A percentile compares a stretch with the other conserved stretches of the same genome.
Conservation (phyloP, 2,113 vertebrate species). For the Phyllostomus discolor region DNA sequence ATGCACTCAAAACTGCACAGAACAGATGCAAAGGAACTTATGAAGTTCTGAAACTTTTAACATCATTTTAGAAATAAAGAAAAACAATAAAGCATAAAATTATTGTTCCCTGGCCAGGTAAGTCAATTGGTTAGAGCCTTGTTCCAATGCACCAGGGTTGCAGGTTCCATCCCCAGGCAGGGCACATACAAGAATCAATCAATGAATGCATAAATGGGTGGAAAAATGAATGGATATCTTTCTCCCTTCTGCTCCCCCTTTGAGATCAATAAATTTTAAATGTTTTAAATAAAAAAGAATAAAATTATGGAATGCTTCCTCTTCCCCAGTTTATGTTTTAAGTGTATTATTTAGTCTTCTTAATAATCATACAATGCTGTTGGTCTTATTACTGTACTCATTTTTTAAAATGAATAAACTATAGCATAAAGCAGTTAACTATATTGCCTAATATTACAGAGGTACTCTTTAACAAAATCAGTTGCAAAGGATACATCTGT, state of each 20-base stretch:
- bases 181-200: too few species aligned
- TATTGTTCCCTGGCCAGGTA: neutral
- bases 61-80: neutral
- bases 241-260: too few species aligned
- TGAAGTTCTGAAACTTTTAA: conserved; percentile 21
- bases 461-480: neutral
- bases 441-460: neutral
- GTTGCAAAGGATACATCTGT: neutral
- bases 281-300: too few species aligned
- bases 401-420: neutral
- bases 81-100: conserved; percentile 23
- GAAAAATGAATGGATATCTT: too few species aligned
- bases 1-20: neutral
- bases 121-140: too few species aligned
- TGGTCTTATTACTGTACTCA: neutral
- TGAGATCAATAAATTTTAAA: too few species aligned
- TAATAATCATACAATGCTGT: neutral
- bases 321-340: neutral
- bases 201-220: too few species aligned
- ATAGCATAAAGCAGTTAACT: neutral
- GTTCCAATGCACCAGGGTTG: too few species aligned
- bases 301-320: neutral
- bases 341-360: neutral
- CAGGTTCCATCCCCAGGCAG: too few species aligned
- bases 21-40: conserved; percentile 15